Conservation (phyloP, 2,797 vertebrate genomes). For the Rhynchonycteris naso region DNA sequence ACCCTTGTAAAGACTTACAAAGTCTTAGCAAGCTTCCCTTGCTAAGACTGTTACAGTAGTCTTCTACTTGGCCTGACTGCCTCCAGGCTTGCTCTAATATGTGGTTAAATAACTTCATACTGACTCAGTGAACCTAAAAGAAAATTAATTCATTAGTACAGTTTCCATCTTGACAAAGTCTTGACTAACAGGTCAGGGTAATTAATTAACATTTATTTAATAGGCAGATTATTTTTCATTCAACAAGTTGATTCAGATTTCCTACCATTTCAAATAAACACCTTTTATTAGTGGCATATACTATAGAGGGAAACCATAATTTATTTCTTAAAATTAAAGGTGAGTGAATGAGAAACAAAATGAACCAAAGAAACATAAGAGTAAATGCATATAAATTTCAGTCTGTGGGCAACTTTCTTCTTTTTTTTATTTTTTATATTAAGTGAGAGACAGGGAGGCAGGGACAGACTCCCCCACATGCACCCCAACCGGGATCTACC, state of each 20-base stretch:
- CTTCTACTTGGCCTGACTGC: not conserved
- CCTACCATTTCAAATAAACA: slow-evolving; percentile 4
- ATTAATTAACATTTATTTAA: slow-evolving; percentile 41
- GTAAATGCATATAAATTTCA: not conserved
- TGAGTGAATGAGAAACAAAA: slow-evolving; percentile 32
- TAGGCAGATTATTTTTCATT: slow-evolving; percentile 38
- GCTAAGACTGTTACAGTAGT: not conserved
- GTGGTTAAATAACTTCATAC: slow-evolving; percentile 1
- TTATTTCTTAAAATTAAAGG: slow-evolving; percentile 30
- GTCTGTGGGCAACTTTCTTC: not conserved
- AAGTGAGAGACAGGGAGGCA: no score
- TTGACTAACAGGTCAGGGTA: not conserved
- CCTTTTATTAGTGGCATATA: not conserved
- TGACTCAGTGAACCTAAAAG: slow-evolving; percentile 36
- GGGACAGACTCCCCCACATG: no score
- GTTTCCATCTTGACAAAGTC: slow-evolving; percentile 24
- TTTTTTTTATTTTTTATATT: no score
- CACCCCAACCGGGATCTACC: no score
- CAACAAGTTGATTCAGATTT: slow-evolving; percentile 27
- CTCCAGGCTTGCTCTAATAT: not conserved
- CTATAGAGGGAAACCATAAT: not conserved
- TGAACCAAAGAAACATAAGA: not conserved
- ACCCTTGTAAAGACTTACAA: no score
- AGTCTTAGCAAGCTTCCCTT: not conserved
- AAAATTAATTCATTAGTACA: slow-evolving; percentile 37